phyloP scores from a whole-genome alignment of 2,113 vertebrate species.

The Oncorhynchus tshawytscha region DNA sequence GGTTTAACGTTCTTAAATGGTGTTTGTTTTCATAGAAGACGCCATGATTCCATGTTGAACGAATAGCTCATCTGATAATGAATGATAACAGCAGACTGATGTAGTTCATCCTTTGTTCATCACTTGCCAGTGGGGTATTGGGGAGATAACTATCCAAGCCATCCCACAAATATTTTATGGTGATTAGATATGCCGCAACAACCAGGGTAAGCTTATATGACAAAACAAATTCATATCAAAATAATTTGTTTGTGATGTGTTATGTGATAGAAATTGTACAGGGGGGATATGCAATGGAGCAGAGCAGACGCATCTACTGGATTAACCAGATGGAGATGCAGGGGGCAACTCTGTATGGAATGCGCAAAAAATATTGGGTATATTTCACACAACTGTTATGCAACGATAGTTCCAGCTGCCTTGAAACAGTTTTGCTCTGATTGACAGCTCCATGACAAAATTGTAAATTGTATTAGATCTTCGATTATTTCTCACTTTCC shows the following conservation, averaged over 20 bases:
- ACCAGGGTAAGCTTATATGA: neutral
- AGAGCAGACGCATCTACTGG: neutral
- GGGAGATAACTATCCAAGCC: neutral
- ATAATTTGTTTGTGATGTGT: neutral
- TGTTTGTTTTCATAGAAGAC: conserved; percentile 34
- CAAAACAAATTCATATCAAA: neutral
- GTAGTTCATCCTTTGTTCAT: neutral
- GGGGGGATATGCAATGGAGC: neutral
- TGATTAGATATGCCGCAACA: neutral
- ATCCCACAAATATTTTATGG: neutral
- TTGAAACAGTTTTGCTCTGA: too few species aligned
- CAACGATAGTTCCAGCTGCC: neutral
- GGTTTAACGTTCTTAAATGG: conserved; percentile 12
- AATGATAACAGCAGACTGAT: neutral
- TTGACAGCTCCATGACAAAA: neutral
- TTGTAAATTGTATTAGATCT: neutral
- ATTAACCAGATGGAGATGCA: neutral
- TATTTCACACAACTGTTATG: neutral
- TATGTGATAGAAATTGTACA: neutral
- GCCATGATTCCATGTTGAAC: conserved; percentile 22
- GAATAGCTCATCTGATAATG: neutral
- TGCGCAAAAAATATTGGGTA: neutral
- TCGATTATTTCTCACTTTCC: neutral
- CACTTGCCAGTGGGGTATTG: neutral
- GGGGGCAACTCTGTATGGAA: neutral